Conservation (phyloP, 2,888 invertebrate genomes). For the Macrosoma leucophasiata region DNA sequence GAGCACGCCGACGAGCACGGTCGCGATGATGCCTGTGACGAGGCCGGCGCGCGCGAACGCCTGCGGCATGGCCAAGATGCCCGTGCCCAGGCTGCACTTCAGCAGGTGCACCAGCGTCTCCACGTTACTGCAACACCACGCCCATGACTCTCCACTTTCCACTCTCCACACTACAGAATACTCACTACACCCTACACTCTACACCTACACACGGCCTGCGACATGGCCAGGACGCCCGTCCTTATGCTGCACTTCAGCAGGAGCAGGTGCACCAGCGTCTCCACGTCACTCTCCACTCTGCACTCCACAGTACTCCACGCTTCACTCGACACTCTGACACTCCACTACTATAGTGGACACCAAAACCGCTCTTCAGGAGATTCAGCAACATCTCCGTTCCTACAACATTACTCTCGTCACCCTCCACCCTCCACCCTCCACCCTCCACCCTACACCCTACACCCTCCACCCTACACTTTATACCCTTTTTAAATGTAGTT, state of each 20-base stretch:
- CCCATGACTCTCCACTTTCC: background rate
- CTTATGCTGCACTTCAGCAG: background rate
- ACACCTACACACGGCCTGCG: too few species aligned
- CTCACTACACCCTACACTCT: background rate
- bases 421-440: background rate
- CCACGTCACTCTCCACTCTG: background rate
- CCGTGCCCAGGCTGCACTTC: slow-evolving; percentile 95
- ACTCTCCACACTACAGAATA: background rate
- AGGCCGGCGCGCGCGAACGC: slow-evolving; percentile 93
- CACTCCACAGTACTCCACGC: background rate
- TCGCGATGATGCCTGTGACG: slow-evolving; percentile 84
- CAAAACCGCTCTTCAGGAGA: background rate
- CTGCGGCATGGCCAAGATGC: slow-evolving; percentile 94
- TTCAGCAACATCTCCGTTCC: background rate
- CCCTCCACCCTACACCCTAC: background rate
- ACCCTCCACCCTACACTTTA: background rate
- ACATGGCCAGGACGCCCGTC: background rate
- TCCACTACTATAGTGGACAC: background rate
- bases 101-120: slow-evolving; percentile 91
- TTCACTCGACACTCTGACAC: background rate
- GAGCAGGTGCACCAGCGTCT: background rate
- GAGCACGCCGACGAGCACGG: slow-evolving; percentile 84
- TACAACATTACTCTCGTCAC: background rate
- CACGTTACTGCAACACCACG: slow-evolving; percentile 76
- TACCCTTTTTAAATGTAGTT: background rate